phyloP scores from a whole-genome alignment of 2,797 vertebrate genomes.

The Coracias cyanogaster region DNA sequence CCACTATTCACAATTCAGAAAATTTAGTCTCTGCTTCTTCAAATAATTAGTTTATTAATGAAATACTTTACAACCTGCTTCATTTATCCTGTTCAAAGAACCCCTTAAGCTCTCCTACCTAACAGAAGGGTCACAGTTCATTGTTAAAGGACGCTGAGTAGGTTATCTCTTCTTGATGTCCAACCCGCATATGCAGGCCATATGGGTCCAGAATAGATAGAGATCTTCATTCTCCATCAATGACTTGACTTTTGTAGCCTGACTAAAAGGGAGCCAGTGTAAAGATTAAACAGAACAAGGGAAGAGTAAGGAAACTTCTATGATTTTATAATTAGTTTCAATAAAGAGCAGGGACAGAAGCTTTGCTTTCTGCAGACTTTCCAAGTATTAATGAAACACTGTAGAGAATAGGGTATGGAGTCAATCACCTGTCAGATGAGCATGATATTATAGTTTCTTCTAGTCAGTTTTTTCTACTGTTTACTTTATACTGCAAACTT shows the following conservation, averaged over 20 bases:
- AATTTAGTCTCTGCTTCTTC: neutral
- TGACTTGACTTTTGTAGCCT: neutral
- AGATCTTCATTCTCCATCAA: neutral
- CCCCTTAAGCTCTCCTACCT: neutral
- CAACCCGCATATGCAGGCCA: fast-evolving
- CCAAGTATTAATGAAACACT: neutral
- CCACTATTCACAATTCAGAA: neutral
- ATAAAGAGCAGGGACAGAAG: neutral
- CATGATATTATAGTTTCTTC: neutral
- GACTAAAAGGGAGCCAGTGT: neutral
- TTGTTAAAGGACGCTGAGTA: neutral
- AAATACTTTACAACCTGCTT: neutral
- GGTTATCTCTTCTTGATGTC: neutral
- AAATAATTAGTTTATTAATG: neutral
- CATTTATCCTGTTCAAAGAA: neutral
- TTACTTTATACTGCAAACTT: neutral
- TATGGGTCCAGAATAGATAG: neutral
- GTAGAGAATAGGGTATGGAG: neutral
- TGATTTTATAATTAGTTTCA: neutral
- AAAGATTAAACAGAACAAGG: neutral
- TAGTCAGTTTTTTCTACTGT: neutral
- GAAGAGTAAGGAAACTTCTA: neutral
- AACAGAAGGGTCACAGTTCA: neutral
- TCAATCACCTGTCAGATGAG: neutral
- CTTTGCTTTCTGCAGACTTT: neutral